Evolutionary conservation across 1,140 invertebrate species (phyloP).

Genomic region (Drosophila pachea): DNA sequence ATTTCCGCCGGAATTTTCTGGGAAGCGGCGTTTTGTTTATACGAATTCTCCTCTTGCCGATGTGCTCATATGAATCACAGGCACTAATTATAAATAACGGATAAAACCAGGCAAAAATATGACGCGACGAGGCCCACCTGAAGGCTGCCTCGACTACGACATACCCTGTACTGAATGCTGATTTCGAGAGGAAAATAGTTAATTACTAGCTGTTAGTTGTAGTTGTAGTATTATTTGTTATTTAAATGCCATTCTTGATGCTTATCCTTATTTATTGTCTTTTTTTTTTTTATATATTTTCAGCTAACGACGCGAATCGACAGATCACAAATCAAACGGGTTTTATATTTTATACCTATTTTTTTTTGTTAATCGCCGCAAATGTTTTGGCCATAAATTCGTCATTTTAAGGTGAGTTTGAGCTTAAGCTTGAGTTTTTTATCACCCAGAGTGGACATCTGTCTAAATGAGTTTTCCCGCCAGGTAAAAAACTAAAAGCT

Average conservation of each 20-base stretch:
- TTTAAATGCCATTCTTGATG: background rate
- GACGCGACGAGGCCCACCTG: too few species aligned
- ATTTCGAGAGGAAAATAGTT: too few species aligned
- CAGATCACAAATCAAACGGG: constrained; percentile 26
- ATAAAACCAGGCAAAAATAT: constrained; percentile 31
- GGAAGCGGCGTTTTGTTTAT: constrained; percentile 42
- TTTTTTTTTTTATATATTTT: constrained; percentile 36
- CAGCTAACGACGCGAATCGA: constrained; percentile 39
- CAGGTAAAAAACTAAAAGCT: too few species aligned
- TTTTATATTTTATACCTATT: background rate
- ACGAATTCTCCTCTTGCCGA: constrained; percentile 9
- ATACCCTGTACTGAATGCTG: too few species aligned
- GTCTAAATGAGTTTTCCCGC: background rate
- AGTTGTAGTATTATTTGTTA: too few species aligned
- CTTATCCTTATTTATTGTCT: too few species aligned
- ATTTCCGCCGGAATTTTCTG: constrained; percentile 34
- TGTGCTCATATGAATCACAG: constrained; percentile 50
- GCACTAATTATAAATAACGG: constrained; percentile 36
- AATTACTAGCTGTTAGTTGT: too few species aligned
- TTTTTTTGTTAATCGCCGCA: constrained; percentile 24
- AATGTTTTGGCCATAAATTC: constrained; percentile 56
- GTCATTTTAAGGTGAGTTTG: constrained; percentile 63
- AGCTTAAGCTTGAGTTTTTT: background rate
- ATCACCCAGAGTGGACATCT: background rate
- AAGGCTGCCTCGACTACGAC: constrained; percentile 23